Evolutionary conservation across 1,140 invertebrate species (phyloP), one percentile per base, ranked within the genome.

Genomic region (Saxidomus purpurata): DNA sequence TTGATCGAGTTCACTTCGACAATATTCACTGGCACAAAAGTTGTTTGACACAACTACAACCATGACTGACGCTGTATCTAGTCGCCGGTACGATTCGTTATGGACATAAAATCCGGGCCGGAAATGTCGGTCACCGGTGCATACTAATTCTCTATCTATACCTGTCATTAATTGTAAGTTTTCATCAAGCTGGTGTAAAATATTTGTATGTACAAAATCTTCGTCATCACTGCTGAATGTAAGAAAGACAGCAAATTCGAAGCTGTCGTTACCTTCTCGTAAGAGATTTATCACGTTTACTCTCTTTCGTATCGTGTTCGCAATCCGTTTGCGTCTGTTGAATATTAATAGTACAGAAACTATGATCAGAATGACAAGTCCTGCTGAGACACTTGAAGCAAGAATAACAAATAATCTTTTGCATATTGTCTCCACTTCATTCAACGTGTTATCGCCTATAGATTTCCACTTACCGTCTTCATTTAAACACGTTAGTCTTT

Each of bases 151-250:
- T 40, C 80, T 61, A 43, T 82, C 80, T 17, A 55, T 63, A 2
- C 52, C 61, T 34, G 61, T 67, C 61, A 67, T 61, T 40, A 25
- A 52, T 25, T 82, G 55, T 1, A 82, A 36, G 19, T 61, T 61
- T 40, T 61, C 38, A 34, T 43, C n/a, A 22, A 82, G 19, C 22
- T n/a, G 80, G 22, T 61, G 4, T n/a, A 82, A 28, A 40, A 82
- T 43, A 19, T 82, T n/a, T 36, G 38, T 13, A n/a, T 55, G 17
- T 22, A 61, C 52, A 82, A 82, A 82, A 0, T 61, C 80, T 40
- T 82, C 36, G 22, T 82, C 80, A 31, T 82, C 61, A 22, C n/a
- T 82, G 22, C 59, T 82, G n/a, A 61, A 82, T 34, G 80, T 6
- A 28, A 82, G 59, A 22, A 82, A 61, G 17, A 31, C 80, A 38